These are phyloP conservation scores for Gymnoscopelus braueri DNA, from an alignment of 2,797 vertebrate species.

Conservation along the genomic window DNA sequence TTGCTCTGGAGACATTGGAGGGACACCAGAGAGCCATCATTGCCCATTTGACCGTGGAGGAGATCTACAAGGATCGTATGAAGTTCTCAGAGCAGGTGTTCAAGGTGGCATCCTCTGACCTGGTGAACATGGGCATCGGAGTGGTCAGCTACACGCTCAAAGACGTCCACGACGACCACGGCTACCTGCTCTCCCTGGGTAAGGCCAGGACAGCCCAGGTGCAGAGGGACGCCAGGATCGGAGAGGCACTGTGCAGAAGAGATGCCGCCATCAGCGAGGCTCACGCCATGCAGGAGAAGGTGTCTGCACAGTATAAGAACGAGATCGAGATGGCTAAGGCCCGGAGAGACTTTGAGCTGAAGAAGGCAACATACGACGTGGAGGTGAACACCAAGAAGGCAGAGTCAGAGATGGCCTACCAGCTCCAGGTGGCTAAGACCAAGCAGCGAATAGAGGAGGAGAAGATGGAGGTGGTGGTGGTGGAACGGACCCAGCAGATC, in stretches of 20 bases:
- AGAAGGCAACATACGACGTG: constrained; percentile 89
- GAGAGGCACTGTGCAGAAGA: constrained; percentile 92
- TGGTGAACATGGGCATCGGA: constrained; percentile 97
- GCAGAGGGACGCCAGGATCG: constrained; percentile 92
- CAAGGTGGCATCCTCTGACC: constrained; percentile 94
- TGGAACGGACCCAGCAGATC: constrained; percentile 93
- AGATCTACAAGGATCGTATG: constrained; percentile 97
- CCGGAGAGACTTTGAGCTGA: constrained; percentile 92
- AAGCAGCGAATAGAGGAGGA: constrained; percentile 95
- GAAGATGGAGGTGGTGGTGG: constrained; percentile 91
- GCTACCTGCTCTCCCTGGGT: constrained; percentile 90
- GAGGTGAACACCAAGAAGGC: constrained; percentile 94
- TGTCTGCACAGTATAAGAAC: constrained; percentile 91
- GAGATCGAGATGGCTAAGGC: constrained; percentile 95
- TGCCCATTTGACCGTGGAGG: constrained; percentile 96
- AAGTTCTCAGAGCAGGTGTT: constrained; percentile 98
- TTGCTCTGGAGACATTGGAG: constrained; percentile 93
- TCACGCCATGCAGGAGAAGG: constrained; percentile 90
- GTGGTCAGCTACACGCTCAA: constrained; percentile 97
- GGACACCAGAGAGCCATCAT: constrained; percentile 97
- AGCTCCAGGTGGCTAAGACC: constrained; percentile 96
- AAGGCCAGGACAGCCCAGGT: constrained; percentile 95
- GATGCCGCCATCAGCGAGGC: constrained; percentile 93
- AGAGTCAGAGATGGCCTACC: constrained; percentile 93
- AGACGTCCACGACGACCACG: constrained; percentile 96